phyloP scores from a whole-genome alignment of 2,113 vertebrate genomes.

The Microtus ochrogaster region DNA sequence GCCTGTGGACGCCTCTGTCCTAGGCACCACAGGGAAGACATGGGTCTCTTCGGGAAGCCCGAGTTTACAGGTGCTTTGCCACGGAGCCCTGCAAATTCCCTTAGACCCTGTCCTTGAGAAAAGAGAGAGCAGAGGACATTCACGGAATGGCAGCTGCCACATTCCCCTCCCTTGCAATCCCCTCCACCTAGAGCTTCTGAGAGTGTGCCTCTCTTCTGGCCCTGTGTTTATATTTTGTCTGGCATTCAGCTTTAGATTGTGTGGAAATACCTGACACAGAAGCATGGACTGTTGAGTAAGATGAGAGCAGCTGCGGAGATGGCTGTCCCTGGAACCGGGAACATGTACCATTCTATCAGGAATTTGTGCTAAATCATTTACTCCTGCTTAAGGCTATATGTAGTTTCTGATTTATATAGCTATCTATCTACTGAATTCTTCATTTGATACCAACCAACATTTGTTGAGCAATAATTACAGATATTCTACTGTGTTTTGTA shows the following conservation, averaged over 20 bases:
- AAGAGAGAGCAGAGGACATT: accelerated
- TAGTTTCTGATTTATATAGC: accelerated
- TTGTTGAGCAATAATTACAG: not conserved
- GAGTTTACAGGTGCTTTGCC: accelerated
- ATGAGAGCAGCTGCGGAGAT: accelerated
- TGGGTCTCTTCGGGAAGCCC: accelerated
- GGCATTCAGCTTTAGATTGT: not conserved
- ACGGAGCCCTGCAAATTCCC: accelerated
- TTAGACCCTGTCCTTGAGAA: not conserved
- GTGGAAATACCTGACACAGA: not conserved
- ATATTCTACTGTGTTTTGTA: too few relatives aligned
- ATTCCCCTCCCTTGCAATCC: not conserved
- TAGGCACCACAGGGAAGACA: not conserved
- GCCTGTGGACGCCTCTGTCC: not conserved
- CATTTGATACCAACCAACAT: too few relatives aligned
- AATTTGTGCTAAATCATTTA: accelerated
- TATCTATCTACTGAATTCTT: accelerated
- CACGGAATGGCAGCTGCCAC: not conserved
- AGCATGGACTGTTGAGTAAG: not conserved
- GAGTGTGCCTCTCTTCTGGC: accelerated
- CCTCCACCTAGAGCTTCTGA: not conserved
- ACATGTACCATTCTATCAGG: accelerated
- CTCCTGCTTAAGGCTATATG: accelerated
- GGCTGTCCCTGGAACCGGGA: too few relatives aligned
- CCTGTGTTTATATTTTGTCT: not conserved